Conservation (phyloP, 1,140 invertebrate species). For the Capitella teleta region DNA sequence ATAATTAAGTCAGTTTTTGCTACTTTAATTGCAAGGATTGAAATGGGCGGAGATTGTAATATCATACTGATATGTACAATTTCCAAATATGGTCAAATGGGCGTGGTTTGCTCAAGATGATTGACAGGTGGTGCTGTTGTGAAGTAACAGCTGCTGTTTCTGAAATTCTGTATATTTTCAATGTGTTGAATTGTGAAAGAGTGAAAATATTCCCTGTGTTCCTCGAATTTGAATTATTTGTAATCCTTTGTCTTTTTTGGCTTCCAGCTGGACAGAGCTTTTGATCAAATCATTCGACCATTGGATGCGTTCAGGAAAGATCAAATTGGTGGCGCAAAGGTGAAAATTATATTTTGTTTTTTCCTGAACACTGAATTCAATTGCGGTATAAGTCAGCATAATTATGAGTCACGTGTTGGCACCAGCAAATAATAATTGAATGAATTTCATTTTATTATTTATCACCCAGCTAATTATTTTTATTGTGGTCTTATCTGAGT, state of each 20-base stretch:
- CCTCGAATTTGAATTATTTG: not conserved
- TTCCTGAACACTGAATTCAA: not conserved
- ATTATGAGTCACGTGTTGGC: not conserved
- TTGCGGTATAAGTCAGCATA: not conserved
- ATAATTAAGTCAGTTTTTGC: too few relatives aligned
- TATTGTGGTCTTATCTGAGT: not conserved
- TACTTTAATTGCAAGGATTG: too few relatives aligned
- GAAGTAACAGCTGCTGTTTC: too few relatives aligned
- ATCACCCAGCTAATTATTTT: not conserved
- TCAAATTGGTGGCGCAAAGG: conserved; percentile 86
- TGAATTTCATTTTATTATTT: not conserved
- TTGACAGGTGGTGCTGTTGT: not conserved
- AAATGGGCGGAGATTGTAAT: too few relatives aligned
- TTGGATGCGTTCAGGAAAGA: conserved; percentile 87
- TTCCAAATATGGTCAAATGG: not conserved
- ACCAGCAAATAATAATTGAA: not conserved
- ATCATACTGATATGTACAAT: not conserved
- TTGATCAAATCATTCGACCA: conserved; percentile 80
- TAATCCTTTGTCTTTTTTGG: not conserved
- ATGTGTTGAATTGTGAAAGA: not conserved
- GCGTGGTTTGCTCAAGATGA: not conserved
- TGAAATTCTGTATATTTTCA: too few relatives aligned
- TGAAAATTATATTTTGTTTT: conserved; percentile 29
- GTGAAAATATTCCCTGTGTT: not conserved
- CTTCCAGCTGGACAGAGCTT: conserved; percentile 69